Percentiles rank a stretch among this genome's conserved stretches.
These are phyloP conservation scores for Bombus haemorrhoidalis DNA, from an alignment of 1,140 invertebrate genomes.

Conservation along the genomic window DNA sequence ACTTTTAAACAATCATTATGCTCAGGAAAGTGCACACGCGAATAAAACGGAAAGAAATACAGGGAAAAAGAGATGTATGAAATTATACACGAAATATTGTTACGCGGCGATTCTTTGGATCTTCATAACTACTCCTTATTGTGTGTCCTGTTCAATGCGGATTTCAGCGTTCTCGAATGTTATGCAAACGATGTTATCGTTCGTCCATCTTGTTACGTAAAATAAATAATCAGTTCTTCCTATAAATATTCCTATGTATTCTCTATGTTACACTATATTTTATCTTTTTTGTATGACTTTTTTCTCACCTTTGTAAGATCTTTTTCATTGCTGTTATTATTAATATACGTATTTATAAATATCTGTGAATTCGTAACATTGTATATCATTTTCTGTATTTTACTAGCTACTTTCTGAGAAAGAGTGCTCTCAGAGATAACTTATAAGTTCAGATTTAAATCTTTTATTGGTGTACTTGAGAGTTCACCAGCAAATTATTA, in stretches of 20 bases:
- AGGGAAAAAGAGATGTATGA: neutral
- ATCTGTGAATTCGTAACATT: too few relatives aligned
- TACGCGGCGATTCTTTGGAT: neutral
- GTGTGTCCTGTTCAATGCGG: neutral
- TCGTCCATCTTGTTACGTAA: conserved; percentile 4
- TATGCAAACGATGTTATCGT: neutral
- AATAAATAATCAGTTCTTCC: neutral
- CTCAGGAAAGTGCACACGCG: too few relatives aligned
- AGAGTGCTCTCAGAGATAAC: accelerated
- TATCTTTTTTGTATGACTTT: neutral
- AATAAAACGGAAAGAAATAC: neutral
- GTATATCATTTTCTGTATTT: too few relatives aligned
- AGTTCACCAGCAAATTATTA: neutral
- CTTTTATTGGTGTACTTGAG: too few relatives aligned
- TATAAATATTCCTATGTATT: neutral
- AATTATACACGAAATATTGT: neutral
- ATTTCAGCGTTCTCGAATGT: neutral
- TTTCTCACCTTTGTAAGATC: too few relatives aligned
- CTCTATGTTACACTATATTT: neutral
- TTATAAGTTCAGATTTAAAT: neutral
- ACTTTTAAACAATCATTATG: neutral
- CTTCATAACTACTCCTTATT: neutral
- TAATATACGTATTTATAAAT: too few relatives aligned
- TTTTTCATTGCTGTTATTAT: too few relatives aligned
- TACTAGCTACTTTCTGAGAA: too few relatives aligned